phyloP scores from a whole-genome alignment of 2,113 vertebrate species.

The Callopanchax toddi region DNA sequence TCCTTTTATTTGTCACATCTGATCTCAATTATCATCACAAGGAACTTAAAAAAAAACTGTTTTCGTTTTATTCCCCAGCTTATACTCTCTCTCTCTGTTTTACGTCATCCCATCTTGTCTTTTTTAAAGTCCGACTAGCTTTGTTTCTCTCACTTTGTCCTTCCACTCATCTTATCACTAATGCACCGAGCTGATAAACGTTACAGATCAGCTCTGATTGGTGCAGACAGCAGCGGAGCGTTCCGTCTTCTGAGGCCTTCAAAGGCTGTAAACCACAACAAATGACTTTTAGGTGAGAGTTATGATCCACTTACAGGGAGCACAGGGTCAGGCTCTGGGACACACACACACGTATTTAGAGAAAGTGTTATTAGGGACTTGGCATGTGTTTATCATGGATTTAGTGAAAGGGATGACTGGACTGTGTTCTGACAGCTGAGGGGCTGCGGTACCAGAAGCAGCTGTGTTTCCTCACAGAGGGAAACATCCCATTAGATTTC shows the following conservation, averaged over 20 bases:
- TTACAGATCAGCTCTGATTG: conserved; percentile 26
- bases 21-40: not conserved
- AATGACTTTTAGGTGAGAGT: conserved; percentile 56
- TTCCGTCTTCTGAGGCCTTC: conserved; percentile 33
- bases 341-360: conserved; percentile 41
- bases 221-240: conserved; percentile 15
- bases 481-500: not conserved
- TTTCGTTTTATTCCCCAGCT: not conserved
- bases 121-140: not conserved
- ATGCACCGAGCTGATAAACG: conserved; percentile 14
- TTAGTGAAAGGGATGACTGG: conserved; percentile 49
- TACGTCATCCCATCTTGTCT: not conserved
- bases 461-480: conserved; percentile 15
- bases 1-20: conserved; percentile 6
- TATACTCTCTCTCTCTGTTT: not conserved
- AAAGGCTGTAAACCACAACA: conserved; percentile 34
- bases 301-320: conserved; percentile 63
- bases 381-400: conserved; percentile 59
- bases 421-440: conserved; percentile 43
- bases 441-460: conserved; percentile 35
- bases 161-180: conserved; percentile 15
- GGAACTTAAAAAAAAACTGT: conserved; percentile 7
- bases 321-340: conserved; percentile 51
- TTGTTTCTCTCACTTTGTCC: not conserved
- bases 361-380: conserved; percentile 54